Evolutionary conservation across 30 jellyfish, hydroid and myxozoan genomes (phyloP).

Genomic region (Hydractinia symbiolongicarpus): DNA sequence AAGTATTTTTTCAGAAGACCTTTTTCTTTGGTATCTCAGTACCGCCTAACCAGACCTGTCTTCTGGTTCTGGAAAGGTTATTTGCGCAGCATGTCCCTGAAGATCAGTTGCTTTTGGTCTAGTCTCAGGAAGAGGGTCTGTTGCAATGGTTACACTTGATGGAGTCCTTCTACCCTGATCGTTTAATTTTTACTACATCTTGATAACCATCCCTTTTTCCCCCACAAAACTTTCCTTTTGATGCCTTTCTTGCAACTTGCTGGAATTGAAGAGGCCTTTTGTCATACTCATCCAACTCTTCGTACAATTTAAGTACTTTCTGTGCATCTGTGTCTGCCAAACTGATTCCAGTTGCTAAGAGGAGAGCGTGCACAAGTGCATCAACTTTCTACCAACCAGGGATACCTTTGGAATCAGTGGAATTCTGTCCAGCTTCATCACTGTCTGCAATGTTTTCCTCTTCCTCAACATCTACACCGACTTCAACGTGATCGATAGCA

Average conservation of each 20-base stretch:
- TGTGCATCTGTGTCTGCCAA: conserved; percentile 5
- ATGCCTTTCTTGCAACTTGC: not conserved
- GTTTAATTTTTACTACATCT: conserved; percentile 11
- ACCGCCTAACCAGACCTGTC: not conserved
- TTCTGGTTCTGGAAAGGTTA: not conserved
- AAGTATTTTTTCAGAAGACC: no score
- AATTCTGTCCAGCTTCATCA: not conserved
- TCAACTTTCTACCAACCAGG: conserved; percentile 36
- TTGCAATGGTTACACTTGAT: not conserved
- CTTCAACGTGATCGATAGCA: not conserved
- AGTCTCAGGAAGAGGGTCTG: not conserved
- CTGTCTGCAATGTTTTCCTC: not conserved
- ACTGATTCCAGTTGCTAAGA: conserved; percentile 18
- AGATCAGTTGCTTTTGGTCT: not conserved
- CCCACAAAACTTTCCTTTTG: conserved; percentile 21
- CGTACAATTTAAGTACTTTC: conserved; percentile 15
- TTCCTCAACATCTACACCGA: not conserved
- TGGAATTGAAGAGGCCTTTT: conserved; percentile 13
- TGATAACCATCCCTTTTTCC: conserved; percentile 2
- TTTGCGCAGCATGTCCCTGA: not conserved
- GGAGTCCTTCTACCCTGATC: no score
- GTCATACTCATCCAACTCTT: conserved; percentile 28
- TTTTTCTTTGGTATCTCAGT: not conserved
- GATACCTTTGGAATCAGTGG: conserved; percentile 21
- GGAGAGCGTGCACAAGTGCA: conserved; percentile 18